phyloP scores from a whole-genome alignment of 2,797 vertebrate species.

The Spizella passerina region DNA sequence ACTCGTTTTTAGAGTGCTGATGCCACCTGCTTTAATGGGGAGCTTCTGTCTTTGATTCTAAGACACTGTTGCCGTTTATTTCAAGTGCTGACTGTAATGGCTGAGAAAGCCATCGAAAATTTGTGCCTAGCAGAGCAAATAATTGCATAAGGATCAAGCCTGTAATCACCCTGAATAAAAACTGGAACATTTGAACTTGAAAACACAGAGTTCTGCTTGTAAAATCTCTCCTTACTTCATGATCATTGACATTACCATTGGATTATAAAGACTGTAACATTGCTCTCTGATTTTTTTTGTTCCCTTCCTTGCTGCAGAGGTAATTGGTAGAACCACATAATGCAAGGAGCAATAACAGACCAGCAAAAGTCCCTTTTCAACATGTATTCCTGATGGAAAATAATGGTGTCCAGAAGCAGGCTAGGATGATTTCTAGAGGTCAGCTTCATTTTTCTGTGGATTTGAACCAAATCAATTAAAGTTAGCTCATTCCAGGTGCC shows the following conservation, averaged over 20 bases:
- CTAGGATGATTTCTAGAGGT: not conserved
- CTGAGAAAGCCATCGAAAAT: not conserved
- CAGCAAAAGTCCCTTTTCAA: not conserved
- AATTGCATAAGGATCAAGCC: slow-evolving; percentile 6
- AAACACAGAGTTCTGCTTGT: not conserved
- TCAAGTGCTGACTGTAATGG: not conserved
- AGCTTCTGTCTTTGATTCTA: not conserved
- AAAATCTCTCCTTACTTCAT: not conserved
- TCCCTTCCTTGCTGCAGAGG: not conserved
- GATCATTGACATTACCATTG: not conserved
- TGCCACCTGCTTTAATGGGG: not conserved
- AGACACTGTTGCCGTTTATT: not conserved
- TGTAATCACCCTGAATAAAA: not conserved
- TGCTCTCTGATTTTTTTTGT: not conserved
- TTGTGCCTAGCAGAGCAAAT: slow-evolving; percentile 27
- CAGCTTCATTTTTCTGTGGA: not conserved
- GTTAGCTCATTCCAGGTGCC: not conserved
- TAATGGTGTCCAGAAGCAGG: not conserved
- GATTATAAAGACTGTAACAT: not conserved
- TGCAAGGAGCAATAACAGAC: not conserved
- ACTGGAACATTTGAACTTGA: not conserved
- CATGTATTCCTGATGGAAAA: not conserved
- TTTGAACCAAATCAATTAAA: not conserved
- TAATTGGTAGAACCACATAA: not conserved
- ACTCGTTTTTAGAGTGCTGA: not conserved